Evolutionary conservation across 2,888 invertebrate species (phyloP).

Genomic region (Troides helena): DNA sequence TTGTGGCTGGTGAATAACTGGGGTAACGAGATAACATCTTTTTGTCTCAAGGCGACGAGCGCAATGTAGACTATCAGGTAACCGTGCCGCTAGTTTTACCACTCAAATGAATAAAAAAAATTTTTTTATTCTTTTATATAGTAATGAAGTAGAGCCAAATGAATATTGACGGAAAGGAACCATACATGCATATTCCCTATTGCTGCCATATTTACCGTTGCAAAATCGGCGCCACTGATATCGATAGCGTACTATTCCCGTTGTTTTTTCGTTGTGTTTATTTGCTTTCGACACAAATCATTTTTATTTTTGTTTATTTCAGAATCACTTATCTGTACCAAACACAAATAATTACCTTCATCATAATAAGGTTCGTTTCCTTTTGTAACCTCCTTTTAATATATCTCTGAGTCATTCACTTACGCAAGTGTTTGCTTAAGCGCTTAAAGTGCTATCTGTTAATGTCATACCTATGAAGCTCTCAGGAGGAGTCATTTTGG

Average conservation of each 20-base stretch:
- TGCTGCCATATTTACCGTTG: neutral
- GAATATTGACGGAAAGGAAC: too few relatives aligned
- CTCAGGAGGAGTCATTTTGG: slow-evolving; percentile 8
- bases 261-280: slow-evolving; percentile 76
- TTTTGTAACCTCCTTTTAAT: slow-evolving; percentile 70
- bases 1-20: too few relatives aligned
- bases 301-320: slow-evolving; percentile 84
- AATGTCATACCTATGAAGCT: neutral
- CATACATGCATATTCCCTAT: too few relatives aligned
- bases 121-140: too few relatives aligned
- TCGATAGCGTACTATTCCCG: slow-evolving; percentile 41
- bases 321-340: slow-evolving; percentile 94
- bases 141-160: too few relatives aligned
- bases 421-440: slow-evolving; percentile 55
- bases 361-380: slow-evolving; percentile 87
- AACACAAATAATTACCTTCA: slow-evolving; percentile 91
- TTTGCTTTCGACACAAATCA: slow-evolving; percentile 80
- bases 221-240: neutral
- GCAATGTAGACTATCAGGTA: too few relatives aligned
- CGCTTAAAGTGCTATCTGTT: slow-evolving; percentile 53
- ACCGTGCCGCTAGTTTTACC: too few relatives aligned
- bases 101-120: too few relatives aligned
- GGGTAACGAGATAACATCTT: too few relatives aligned
- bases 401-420: slow-evolving; percentile 55
- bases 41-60: too few relatives aligned